phyloP scores from a whole-genome alignment of 1,140 invertebrate genomes.

The Rhagoletis zephyria region DNA sequence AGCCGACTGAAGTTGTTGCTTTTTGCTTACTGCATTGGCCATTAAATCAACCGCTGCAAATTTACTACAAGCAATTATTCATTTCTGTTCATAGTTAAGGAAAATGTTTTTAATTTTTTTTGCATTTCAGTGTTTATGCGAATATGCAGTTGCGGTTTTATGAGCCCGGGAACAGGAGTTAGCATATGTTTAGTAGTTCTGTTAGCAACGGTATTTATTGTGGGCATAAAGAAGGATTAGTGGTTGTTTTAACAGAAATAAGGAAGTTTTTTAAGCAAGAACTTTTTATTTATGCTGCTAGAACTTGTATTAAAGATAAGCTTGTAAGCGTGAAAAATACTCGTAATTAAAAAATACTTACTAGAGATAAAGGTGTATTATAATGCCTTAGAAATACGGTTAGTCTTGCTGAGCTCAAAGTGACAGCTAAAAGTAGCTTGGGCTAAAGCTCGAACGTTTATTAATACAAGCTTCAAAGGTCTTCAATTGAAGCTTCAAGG shows the following conservation, averaged over 20 bases:
- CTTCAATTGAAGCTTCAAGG: too few relatives aligned
- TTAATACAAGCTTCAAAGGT: too few relatives aligned
- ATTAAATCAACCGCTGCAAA: conserved; percentile 41
- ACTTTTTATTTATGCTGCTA: not conserved
- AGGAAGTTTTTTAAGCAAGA: not conserved
- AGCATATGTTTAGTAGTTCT: not conserved
- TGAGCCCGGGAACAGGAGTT: not conserved
- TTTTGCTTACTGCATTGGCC: not conserved
- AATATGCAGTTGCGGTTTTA: not conserved
- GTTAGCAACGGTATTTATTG: conserved; percentile 35
- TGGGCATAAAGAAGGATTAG: not conserved
- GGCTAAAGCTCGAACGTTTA: too few relatives aligned
- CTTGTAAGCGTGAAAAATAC: too few relatives aligned
- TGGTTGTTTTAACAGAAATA: not conserved
- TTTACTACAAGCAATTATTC: conserved; percentile 42
- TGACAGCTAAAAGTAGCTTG: too few relatives aligned
- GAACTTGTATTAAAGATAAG: conserved; percentile 5
- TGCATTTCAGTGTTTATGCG: not conserved
- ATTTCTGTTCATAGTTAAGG: conserved; percentile 16
- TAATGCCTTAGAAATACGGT: too few relatives aligned
- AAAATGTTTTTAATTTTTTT: conserved; percentile 25
- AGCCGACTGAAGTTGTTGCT: not conserved
- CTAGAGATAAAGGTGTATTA: too few relatives aligned
- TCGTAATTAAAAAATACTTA: too few relatives aligned
- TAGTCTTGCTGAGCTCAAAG: too few relatives aligned